These are phyloP conservation scores for Trididemnum clinides DNA, from an alignment of 23 tunicate species.

Conservation along the genomic window DNA sequence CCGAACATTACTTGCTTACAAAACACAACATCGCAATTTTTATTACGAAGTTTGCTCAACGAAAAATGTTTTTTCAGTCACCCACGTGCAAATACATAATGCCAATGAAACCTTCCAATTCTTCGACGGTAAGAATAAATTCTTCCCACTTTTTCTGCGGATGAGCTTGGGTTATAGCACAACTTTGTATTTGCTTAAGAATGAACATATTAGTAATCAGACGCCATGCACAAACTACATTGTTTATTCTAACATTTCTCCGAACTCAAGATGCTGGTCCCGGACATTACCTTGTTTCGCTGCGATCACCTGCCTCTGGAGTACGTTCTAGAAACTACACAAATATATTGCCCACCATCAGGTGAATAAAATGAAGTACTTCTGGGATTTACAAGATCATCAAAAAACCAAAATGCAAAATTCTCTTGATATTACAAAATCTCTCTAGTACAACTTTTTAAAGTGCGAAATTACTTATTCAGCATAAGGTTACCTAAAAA, in stretches of 20 bases:
- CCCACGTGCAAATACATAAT: not conserved
- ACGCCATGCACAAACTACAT: conserved; percentile 19
- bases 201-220: not conserved
- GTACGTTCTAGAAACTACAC: conserved; percentile 12
- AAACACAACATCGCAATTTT: conserved; percentile 18
- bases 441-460: too few relatives aligned
- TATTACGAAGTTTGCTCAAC: conserved; percentile 7
- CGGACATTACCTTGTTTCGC: conserved; percentile 15
- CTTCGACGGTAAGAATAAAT: conserved; percentile 19
- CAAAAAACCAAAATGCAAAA: too few relatives aligned
- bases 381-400: too few relatives aligned
- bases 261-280: conserved; percentile 11
- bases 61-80: not conserved
- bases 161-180: conserved; percentile 29
- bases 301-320: conserved; percentile 25
- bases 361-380: conserved; percentile 8
- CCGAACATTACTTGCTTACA: conserved; percentile 30
- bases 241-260: conserved; percentile 17
- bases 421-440: too few relatives aligned
- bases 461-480: too few relatives aligned
- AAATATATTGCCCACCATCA: not conserved
- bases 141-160: not conserved
- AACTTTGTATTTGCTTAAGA: conserved; percentile 8
- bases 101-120: conserved; percentile 12
- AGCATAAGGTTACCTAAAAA: too few relatives aligned